Evolutionary conservation across 2,888 invertebrate species (phyloP).

Genomic region (Herminia tarsipennalis): DNA sequence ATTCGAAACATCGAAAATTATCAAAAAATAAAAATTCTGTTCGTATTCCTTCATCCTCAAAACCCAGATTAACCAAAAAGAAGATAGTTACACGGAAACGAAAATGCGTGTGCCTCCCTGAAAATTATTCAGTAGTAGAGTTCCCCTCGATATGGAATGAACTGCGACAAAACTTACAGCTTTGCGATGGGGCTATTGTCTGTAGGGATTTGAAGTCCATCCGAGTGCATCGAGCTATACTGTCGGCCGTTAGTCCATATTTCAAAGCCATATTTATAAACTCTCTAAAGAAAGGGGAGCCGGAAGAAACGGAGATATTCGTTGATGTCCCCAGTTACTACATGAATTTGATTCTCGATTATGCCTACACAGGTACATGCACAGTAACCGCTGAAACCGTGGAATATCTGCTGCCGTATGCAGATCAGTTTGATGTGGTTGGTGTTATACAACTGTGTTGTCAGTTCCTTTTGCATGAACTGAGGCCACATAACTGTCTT

Average conservation of each 20-base stretch:
- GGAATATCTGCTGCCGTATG: slow-evolving; percentile 88
- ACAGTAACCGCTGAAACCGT: slow-evolving; percentile 88
- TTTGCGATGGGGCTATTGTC: slow-evolving; percentile 89
- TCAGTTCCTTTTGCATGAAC: slow-evolving; percentile 87
- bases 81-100: slow-evolving; percentile 76
- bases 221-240: slow-evolving; percentile 88
- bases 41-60: slow-evolving; percentile 76
- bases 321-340: slow-evolving; percentile 86
- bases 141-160: slow-evolving; percentile 90
- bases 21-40: slow-evolving; percentile 83
- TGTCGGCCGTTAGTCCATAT: slow-evolving; percentile 90
- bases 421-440: slow-evolving; percentile 90
- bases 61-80: slow-evolving; percentile 76
- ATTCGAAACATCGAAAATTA: slow-evolving; percentile 85
- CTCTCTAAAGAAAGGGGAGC: slow-evolving; percentile 86
- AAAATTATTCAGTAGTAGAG: slow-evolving; percentile 86
- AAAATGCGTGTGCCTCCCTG: slow-evolving; percentile 87
- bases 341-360: slow-evolving; percentile 89
- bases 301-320: slow-evolving; percentile 86
- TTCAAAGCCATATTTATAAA: slow-evolving; percentile 90
- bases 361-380: slow-evolving; percentile 90
- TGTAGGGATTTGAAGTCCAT: slow-evolving; percentile 87
- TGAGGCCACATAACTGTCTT: slow-evolving; percentile 89
- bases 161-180: slow-evolving; percentile 87
- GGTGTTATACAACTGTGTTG: slow-evolving; percentile 90